Evolutionary conservation across 2,113 vertebrate species (phyloP), one percentile per base, ranked within the genome.

Genomic region (Pomatostomus ruficeps): DNA sequence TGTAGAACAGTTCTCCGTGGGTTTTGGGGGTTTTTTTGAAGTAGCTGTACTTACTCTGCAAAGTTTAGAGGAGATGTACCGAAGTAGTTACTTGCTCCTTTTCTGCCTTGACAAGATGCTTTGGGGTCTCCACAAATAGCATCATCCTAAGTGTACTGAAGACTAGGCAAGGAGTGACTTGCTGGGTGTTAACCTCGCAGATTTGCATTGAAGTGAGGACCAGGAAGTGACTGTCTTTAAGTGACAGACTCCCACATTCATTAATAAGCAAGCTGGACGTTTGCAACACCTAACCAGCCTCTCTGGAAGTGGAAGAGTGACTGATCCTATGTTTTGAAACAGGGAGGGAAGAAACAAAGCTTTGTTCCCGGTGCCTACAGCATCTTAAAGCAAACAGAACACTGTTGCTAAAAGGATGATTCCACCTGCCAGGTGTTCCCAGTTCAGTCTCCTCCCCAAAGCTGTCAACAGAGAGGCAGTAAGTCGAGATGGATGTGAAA

Each of bases 1-100:
- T 8, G 19, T 20, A 18, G 4, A 68, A 9, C 10, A 7, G 12
- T 9, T 40, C 28, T 45, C 7, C 0, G 0, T 24, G 54, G 1
- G 35, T 43, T 51, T 45, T n/a, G n/a, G n/a, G n/a, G n/a, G 19
- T 2, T 23, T 62, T 15, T 24, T 63, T 45, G 5, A 84, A 71
- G 52, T 17, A 70, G 20, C 33, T 38, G 52, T 26, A 36, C n/a
- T 83, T 73, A 48, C 28, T 45, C 8, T 51, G 38, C 36, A 52
- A 48, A 11, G 7, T 74, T 85, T 62, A 66, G 45, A 70, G 22
- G 17, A 85, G 13, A 28, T 35, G 9, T 48, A n/a, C 42, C 10
- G 1, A 59, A 58, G 13, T 35, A 66, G 38, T 38, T 66, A 78
- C 55, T 14, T 68, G 36, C 24, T 68, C 16, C 10, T 76, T 48